Evolutionary conservation across 2,797 vertebrate species (phyloP).

Genomic region (Helostoma temminkii): DNA sequence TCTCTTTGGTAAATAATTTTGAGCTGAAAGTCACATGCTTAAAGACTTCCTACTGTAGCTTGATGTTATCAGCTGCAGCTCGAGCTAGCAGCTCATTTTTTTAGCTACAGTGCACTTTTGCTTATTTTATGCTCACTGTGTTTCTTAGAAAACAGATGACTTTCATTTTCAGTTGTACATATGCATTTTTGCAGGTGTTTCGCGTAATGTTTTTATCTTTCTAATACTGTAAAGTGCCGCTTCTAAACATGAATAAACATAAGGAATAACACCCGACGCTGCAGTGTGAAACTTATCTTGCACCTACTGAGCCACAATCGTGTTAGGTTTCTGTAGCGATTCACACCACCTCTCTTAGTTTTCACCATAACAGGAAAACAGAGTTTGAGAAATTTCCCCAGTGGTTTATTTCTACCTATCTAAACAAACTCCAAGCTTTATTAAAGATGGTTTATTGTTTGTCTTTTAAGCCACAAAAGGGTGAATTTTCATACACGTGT

Average conservation of each 20-base stretch:
- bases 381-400: neutral
- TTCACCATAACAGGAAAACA: slow-evolving; percentile 16
- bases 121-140: neutral
- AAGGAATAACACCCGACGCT: neutral
- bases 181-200: neutral
- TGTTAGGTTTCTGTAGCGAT: neutral
- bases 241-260: slow-evolving; percentile 18
- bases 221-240: neutral
- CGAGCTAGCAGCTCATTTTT: neutral
- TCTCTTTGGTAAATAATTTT: neutral
- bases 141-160: neutral
- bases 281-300: fast-evolving
- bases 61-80: slow-evolving; percentile 16
- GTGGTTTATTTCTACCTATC: neutral
- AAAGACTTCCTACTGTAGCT: fast-evolving
- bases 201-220: neutral
- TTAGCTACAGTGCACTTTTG: neutral
- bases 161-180: neutral
- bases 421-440: neutral
- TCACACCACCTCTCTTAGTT: neutral
- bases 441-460: neutral
- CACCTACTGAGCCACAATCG: neutral
- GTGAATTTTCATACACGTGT: neutral
- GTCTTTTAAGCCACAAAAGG: neutral
- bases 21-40: neutral